Evolutionary conservation across 2,888 invertebrate species (phyloP), one percentile per base, ranked within the genome.

Genomic region (Capitulum mitella): DNA sequence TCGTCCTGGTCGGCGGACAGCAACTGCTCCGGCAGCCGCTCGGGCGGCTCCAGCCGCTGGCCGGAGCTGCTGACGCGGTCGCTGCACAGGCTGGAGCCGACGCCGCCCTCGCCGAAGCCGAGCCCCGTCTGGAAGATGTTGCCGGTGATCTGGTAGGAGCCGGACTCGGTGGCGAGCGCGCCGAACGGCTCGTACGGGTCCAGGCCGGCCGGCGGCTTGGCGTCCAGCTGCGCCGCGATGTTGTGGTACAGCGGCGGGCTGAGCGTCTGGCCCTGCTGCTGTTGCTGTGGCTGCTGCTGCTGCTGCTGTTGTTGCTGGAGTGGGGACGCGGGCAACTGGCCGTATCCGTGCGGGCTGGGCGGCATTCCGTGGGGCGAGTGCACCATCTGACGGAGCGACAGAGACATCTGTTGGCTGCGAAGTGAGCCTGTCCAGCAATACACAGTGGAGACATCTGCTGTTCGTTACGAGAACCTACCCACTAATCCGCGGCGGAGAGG

Each of bases 51-150:
- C 8, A n/a, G 40, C 10, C 40, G 70, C 70, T 70, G 70, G 40
- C 70, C 70, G 37, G 70, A 70, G 40, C 70, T 70, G 70, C 37
- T 40, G 1, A 70, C 70, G 5, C 70, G 37, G 37, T 70, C 70
- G 40, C 70, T 70, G 40, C 70, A 70, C 40, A 40, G 40, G 70
- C 70, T 70, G 19, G 70, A 70, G 40, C 70, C 70, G 1, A 70
- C 70, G 40, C 40, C 40, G 3, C 2, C n/a, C 26, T 70, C 70
- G 26, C 70, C 70, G 70, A n/a, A 40, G 40, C 26, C 26, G 22
- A 70, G 40, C 1, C 37, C 70, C 70, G 70, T 26, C 40, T 70
- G 70, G 70, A 70, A 70, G 70, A 70, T 70, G 70, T 70, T 70
- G 37, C 70, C 70, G 0, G 70, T 70, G 40, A 70, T 40, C 26